These are phyloP conservation scores for Drosophila subsilvestris DNA, from an alignment of 2,888 invertebrate genomes.

Conservation along the genomic window DNA sequence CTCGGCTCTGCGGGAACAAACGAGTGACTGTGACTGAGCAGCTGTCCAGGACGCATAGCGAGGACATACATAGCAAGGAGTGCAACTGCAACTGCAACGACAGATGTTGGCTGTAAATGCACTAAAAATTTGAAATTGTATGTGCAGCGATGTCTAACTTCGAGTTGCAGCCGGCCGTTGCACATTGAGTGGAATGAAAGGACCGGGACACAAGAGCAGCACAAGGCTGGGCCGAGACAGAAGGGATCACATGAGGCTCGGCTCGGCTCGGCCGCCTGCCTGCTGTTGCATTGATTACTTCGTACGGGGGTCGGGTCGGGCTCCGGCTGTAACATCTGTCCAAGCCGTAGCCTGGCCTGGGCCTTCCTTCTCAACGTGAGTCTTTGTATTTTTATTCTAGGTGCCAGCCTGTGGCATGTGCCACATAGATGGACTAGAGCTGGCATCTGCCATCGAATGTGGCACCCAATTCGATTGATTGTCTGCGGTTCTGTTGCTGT, in stretches of 20 bases:
- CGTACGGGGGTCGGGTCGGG: background rate
- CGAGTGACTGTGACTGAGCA: slow-evolving; percentile 7
- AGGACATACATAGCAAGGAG: background rate
- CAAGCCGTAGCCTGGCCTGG: slow-evolving; percentile 6
- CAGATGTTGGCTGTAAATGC: slow-evolving; percentile 40
- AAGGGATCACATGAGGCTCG: slow-evolving; percentile 6
- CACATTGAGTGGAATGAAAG: slow-evolving; percentile 3
- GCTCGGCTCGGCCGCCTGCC: slow-evolving; percentile 25
- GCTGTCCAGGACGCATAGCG: background rate
- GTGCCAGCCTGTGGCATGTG: slow-evolving; percentile 37
- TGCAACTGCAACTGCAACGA: slow-evolving; percentile 19
- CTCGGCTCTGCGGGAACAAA: slow-evolving; percentile 9
- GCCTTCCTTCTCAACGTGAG: slow-evolving; percentile 2
- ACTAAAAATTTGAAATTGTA: slow-evolving; percentile 7
- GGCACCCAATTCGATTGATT: slow-evolving; percentile 20
- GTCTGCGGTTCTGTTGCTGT: background rate
- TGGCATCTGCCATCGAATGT: slow-evolving; percentile 27
- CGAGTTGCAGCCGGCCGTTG: slow-evolving; percentile 44
- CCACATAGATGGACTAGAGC: slow-evolving; percentile 23
- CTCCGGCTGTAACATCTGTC: slow-evolving; percentile 37
- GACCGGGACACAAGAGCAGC: background rate
- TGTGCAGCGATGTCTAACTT: slow-evolving; percentile 8
- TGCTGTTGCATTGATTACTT: slow-evolving; percentile 50
- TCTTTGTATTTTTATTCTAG: background rate
- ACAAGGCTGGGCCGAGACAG: slow-evolving; percentile 9